Base-by-base conservation (phyloP, 1,140 invertebrate species). In the Aphelenchoides besseyi region DNA sequence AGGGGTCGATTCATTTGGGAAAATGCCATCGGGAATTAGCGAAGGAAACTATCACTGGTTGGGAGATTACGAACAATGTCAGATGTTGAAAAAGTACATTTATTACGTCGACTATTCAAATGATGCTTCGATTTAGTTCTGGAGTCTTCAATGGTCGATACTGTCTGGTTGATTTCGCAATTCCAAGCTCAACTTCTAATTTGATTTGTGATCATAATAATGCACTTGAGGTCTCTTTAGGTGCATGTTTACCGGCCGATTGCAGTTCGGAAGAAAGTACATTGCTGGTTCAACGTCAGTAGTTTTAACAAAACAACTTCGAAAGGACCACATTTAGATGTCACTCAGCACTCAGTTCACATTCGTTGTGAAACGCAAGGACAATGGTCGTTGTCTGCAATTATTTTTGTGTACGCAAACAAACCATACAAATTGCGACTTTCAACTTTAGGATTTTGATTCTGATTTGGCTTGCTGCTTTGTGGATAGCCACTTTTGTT, bases 31-130 rank as follows among this genome's bases (percentile, higher is more conserved):
- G 3, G 81, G 81, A 26, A 82, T 82, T 29, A 77, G 76, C 29
- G 82, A 82, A 66, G 81, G 81, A 18, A 82, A 82, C 68, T 82
- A 84, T 70, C 83, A 82, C 64, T 82, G 81, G 81, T 67, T 84
- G 23, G 81, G 82, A 30, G 81, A 82, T 41, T 82, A 82, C 68
- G 81, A 82, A 41, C 74, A 82, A 52, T 82, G 81, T 57, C 69
- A 78, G 41, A 62, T 36, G 2, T 61, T 81, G 9, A 59, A 70
- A 74, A 26, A 2, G 80, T 80, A 59, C 8, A 28, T 48, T 48
- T 23, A 48, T 23, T 48, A 16, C 23, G 12, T 23, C 41, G 23
- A 12, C 41, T 48, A 16, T 48, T 16, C 23, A 16, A 3, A 63
- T 30, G 30, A 18, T 69, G 23, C 5, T 35, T 72, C 62, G 2